Percentiles rank a stretch among this genome's conserved stretches.
Evolutionary conservation across 1,140 invertebrate genomes (phyloP).

Genomic region (Argopecten irradians): DNA sequence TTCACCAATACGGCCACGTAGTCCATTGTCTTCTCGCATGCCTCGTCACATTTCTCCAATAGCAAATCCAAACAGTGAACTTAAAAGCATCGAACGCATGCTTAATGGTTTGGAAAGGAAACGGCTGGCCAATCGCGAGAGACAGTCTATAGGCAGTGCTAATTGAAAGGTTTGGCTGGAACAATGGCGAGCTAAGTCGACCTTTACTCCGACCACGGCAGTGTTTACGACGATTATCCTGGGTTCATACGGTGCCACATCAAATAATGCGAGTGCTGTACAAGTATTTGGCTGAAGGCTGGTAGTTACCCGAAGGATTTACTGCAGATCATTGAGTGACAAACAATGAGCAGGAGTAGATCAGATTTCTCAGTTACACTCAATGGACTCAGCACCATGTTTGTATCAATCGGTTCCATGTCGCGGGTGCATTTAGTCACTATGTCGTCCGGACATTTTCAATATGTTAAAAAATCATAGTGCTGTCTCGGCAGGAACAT

Average conservation of each 20-base stretch:
- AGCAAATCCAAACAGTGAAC: slow-evolving; percentile 79
- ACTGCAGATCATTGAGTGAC: not conserved
- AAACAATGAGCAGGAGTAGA: not conserved
- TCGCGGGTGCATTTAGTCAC: not conserved
- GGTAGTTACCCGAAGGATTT: slow-evolving; percentile 15
- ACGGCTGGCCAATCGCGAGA: slow-evolving; percentile 19
- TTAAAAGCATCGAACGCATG: slow-evolving; percentile 98
- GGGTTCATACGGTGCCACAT: slow-evolving; percentile 14
- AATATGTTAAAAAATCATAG: not conserved
- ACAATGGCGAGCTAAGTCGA: not conserved
- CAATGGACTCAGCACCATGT: not conserved
- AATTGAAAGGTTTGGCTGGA: not conserved
- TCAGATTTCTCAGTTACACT: not conserved
- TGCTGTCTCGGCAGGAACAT: not conserved
- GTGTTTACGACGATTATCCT: not conserved
- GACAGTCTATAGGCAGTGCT: slow-evolving; percentile 14
- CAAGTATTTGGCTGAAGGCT: not conserved
- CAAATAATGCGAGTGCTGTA: slow-evolving; percentile 3
- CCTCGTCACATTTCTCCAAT: slow-evolving; percentile 71
- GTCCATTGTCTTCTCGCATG: slow-evolving; percentile 51
- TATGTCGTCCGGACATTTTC: not conserved
- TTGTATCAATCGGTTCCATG: not conserved
- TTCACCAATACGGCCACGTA: slow-evolving; percentile 70
- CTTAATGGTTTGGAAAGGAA: slow-evolving; percentile 90
- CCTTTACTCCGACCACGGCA: not conserved